These are phyloP conservation scores for Tamias sibiricus DNA, from an alignment of 2,113 vertebrate genomes.

Conservation along the genomic window DNA sequence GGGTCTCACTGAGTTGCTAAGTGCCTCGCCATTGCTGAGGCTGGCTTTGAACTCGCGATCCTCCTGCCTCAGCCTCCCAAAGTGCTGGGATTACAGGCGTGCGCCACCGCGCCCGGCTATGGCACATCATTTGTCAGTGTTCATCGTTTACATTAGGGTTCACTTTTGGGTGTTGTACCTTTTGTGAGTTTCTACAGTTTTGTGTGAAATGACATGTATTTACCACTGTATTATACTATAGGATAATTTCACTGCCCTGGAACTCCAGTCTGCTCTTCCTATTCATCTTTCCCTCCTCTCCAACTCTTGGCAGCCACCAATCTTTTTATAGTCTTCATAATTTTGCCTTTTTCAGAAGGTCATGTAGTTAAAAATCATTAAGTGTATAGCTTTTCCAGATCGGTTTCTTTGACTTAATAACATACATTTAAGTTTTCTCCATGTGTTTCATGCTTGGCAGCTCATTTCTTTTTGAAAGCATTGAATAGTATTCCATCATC, in stretches of 20 bases:
- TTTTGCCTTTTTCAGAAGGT: background rate
- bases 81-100: too few species aligned
- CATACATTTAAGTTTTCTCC: background rate
- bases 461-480: background rate
- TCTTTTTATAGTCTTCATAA: background rate
- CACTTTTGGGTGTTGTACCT: background rate
- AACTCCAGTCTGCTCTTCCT: background rate
- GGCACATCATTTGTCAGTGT: background rate
- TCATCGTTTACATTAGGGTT: background rate
- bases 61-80: too few species aligned
- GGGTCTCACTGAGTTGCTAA: too few species aligned
- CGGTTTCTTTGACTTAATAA: background rate
- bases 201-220: background rate
- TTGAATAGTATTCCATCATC: background rate
- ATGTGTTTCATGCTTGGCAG: background rate
- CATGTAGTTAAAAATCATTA: background rate
- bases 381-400: background rate
- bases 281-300: background rate
- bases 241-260: background rate
- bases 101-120: too few species aligned
- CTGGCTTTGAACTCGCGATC: too few species aligned
- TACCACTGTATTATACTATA: background rate
- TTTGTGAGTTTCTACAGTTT: background rate
- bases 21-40: too few species aligned
- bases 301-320: background rate